Conservation (phyloP, 2,113 vertebrate genomes). For the Nothoprocta perdicaria region DNA sequence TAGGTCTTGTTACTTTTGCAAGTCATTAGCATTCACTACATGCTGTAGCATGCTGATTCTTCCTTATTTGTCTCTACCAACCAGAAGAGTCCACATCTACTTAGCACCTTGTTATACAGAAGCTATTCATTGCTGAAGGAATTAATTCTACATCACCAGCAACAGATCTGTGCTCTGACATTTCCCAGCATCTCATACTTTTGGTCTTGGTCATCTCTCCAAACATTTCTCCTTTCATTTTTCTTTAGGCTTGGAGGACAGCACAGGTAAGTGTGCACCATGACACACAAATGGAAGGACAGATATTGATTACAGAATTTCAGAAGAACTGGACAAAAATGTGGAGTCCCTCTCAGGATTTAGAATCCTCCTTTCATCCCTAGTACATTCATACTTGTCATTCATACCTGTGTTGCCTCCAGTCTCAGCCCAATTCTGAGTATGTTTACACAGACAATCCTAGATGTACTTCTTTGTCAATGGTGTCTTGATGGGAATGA, state of each 20-base stretch:
- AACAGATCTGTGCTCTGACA: background rate
- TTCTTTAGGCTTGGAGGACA: background rate
- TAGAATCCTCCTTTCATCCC: background rate
- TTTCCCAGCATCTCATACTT: background rate
- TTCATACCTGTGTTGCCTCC: background rate
- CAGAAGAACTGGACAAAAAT: background rate
- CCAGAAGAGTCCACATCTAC: background rate
- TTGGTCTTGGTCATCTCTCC: background rate
- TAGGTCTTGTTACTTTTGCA: background rate
- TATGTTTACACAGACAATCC: too few species aligned
- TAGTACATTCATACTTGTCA: background rate
- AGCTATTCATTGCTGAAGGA: background rate
- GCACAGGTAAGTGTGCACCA: accelerated
- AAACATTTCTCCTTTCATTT: background rate
- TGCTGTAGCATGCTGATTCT: background rate
- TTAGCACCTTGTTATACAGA: background rate
- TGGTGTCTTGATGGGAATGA: too few species aligned
- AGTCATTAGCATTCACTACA: background rate
- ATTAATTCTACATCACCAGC: background rate
- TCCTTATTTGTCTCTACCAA: background rate
- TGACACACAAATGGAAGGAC: background rate
- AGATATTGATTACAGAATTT: background rate
- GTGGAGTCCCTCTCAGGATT: background rate
- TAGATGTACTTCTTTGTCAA: too few species aligned
- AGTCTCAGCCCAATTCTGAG: too few species aligned